A percentile compares a stretch with the other conserved stretches of the same genome.
These are phyloP conservation scores for Hyposoter dolosus DNA, from an alignment of 2,888 invertebrate genomes.

Conservation along the genomic window DNA sequence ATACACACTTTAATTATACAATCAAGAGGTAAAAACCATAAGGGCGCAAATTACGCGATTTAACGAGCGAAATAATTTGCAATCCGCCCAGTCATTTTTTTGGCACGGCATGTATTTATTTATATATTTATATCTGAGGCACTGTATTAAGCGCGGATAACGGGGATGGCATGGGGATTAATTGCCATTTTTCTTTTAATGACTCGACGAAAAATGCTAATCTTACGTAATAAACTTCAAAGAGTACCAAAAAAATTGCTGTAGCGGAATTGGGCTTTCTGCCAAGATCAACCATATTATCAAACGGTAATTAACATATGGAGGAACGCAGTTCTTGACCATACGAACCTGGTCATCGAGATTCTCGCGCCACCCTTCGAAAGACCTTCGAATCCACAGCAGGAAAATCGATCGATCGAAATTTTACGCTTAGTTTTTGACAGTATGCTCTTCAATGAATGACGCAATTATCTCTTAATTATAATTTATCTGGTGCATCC, in stretches of 20 bases:
- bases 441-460: neutral
- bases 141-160: neutral
- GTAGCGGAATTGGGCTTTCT: constrained; percentile 53
- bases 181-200: neutral
- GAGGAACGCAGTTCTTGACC: constrained; percentile 75
- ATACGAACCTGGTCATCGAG: constrained; percentile 65
- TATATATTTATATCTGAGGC: neutral
- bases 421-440: constrained; percentile 22
- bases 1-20: constrained; percentile 11
- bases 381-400: constrained; percentile 7
- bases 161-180: neutral
- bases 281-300: constrained; percentile 83
- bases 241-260: neutral
- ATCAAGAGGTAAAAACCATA: constrained; percentile 8
- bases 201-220: neutral
- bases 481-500: neutral
- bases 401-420: too few species aligned
- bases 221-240: neutral
- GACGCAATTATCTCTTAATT: constrained; percentile 17
- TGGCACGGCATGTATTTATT: neutral
- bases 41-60: constrained; percentile 4
- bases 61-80: constrained; percentile 9
- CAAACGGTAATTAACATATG: constrained; percentile 83
- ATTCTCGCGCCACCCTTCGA: constrained; percentile 48
- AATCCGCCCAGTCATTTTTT: neutral